Base-by-base conservation (phyloP, 2,888 invertebrate genomes). In the Syrphus vitripennis region DNA sequence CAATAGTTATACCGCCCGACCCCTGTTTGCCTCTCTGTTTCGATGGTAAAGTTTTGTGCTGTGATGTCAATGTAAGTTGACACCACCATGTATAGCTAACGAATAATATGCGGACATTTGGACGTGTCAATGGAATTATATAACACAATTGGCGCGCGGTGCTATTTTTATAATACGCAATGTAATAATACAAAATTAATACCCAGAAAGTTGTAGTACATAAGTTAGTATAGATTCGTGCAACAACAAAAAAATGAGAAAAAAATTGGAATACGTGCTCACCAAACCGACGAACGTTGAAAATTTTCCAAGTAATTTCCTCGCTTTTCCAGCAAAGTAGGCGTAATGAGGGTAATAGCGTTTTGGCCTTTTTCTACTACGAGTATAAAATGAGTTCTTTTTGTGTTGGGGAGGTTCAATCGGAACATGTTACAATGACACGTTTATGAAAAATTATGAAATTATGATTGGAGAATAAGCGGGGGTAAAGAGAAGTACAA, bases 341-440 rank as follows among this genome's bases (percentile, higher is more conserved):
- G 72, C 76, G 59, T 84, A 84, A 84, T 84, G 76, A 81, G 67
- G 76, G 80, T 55, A 84, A 81, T 84, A 77, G 76, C 61, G 34
- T 67, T 67, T 29, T 48, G 45, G 45, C 67, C 53, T 42, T 34
- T 34, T n/a, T n/a, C n/a, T n/a, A n/a, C n/a, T n/a, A n/a, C n/a
- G n/a, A n/a, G n/a, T n/a, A n/a, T 75, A 50, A 75, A 79, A 83
- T 75, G 70, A 1, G 65, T 75, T 59, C 50, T 79, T 74, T 34
- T 34, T 26, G 3, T 78, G 72, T 72, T 67, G 53, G 42, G 65
- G 53, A 37, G 65, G 16, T 24, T 50, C 45, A 65, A 37, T 69
- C 24, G 48, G 21, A 65, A 75, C 75, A 57, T 70, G 57, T 57
- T 65, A 21, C 63, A 75, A 74, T 57, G 70, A 48, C 57, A 70